Base-by-base conservation (phyloP, 2,888 invertebrate species). In the Camptogramma bilineatum region DNA sequence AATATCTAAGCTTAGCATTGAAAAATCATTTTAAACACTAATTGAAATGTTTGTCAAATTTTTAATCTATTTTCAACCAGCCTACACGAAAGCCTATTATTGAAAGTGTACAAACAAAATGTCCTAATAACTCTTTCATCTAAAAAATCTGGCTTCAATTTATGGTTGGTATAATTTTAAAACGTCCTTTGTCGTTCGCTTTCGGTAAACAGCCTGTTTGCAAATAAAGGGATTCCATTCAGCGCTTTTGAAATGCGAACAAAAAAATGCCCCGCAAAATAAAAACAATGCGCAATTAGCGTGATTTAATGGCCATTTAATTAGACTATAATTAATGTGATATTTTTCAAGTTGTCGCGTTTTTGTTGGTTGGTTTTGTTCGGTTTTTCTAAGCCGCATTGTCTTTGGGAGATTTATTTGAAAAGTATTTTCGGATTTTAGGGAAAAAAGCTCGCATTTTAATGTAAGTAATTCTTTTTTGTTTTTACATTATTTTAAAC, bases 161-260 rank as follows among this genome's bases (percentile, higher is more conserved):
- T 92, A 92, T 93, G 75, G 85, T 80, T 81, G 85, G 84, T 81
- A 87, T 91, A 90, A 89, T 91, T 91, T 90, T 83, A 82, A 81
- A 84, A 83, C 82, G 82, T 84, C 88, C 87, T 90, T 93, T 92
- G 91, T 90, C 83, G 81, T 81, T 80, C 80, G 84, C 81, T 86
- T 86, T 88, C 85, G 82, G 90, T 91, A 90, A 91, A 91, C 91
- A 91, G 86, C 75, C 88, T 86, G 87, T 87, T 88, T 84, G 85
- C 83, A 87, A 90, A 91, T 91, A 92, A 93, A 93, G 87, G 92
- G 86, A 92, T 92, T 89, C 89, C 89, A 88, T 90, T 87, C 83
- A 84, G 75, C 77, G 82, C 79, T 61, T 61, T 55, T 57, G 60
- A 65, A 57, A 51, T 51, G 54, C 47, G 52, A 52, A 62, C 57